A percentile compares a stretch with the other conserved stretches of the same genome.
Evolutionary conservation across 2,888 invertebrate species (phyloP).

Genomic region (Microplitis manilae): DNA sequence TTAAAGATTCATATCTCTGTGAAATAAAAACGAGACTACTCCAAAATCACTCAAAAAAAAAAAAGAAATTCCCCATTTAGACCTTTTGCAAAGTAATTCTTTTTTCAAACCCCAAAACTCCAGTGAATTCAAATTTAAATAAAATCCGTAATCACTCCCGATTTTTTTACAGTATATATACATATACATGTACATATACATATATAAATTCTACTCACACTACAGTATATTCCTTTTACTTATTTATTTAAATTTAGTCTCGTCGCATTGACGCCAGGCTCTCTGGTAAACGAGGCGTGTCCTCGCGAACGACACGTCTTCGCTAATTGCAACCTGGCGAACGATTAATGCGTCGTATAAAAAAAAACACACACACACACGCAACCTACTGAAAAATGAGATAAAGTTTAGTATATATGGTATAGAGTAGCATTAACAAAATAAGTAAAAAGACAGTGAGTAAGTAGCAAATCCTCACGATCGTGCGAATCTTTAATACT

Average conservation of each 20-base stretch:
- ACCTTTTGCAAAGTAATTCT: no score
- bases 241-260: constrained; percentile 44
- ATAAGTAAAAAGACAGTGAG: background rate
- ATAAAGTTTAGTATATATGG: background rate
- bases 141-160: no score
- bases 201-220: background rate
- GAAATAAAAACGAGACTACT: no score
- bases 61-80: no score
- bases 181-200: no score
- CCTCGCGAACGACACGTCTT: constrained; percentile 48
- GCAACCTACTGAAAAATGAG: background rate
- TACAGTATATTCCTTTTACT: constrained; percentile 2
- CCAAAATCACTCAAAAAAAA: no score
- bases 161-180: no score
- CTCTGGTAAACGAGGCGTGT: constrained; percentile 49
- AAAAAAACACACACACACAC: background rate
- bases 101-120: no score
- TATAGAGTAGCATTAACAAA: background rate
- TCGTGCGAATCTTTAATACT: constrained; percentile 11
- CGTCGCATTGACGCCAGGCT: constrained; percentile 37
- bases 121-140: no score
- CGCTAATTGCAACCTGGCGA: constrained; percentile 52
- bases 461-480: constrained; percentile 8
- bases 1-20: no score
- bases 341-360: constrained; percentile 48